A percentile compares a stretch with the other conserved stretches of the same genome.
phyloP scores from a whole-genome alignment of 2,888 invertebrate species.

The Epirrhoe tristata region DNA sequence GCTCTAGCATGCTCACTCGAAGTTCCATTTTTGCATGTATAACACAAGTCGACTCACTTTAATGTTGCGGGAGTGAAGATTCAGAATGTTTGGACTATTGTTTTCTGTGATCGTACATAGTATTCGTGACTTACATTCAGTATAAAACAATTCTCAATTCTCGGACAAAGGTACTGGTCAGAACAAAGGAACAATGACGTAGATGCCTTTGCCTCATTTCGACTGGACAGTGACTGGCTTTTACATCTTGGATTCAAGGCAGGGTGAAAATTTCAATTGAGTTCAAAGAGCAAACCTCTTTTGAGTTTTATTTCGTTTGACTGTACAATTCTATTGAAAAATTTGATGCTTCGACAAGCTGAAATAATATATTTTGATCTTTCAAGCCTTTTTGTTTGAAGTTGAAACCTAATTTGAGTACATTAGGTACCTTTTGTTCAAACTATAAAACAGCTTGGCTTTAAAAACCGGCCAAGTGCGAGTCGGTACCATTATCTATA shows the following conservation, averaged over 20 bases:
- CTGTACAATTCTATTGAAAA: background rate
- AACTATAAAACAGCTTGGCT: no score
- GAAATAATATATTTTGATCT: no score
- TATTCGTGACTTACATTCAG: slow-evolving; percentile 84
- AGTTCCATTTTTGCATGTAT: background rate
- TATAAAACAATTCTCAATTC: slow-evolving; percentile 84
- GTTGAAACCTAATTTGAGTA: background rate
- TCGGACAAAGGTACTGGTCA: slow-evolving; percentile 82
- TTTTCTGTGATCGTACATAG: slow-evolving; percentile 59
- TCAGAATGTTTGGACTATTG: slow-evolving; percentile 1
- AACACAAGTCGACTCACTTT: background rate
- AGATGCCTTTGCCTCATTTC: slow-evolving; percentile 79
- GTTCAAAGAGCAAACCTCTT: slow-evolving; percentile 3
- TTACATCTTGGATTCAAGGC: slow-evolving; percentile 41
- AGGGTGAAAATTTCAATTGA: slow-evolving; percentile 31
- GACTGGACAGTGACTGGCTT: slow-evolving; percentile 66
- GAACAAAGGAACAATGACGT: slow-evolving; percentile 81
- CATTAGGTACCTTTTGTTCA: background rate
- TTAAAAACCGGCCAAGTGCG: no score
- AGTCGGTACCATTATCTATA: no score
- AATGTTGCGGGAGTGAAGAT: slow-evolving; percentile 14
- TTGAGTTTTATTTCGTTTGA: slow-evolving; percentile 2
- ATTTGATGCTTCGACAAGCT: background rate
- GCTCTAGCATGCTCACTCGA: background rate
- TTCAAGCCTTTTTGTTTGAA: no score